These are phyloP conservation scores for Colaptes auratus DNA, from an alignment of 2,113 vertebrate genomes.

Conservation along the genomic window DNA sequence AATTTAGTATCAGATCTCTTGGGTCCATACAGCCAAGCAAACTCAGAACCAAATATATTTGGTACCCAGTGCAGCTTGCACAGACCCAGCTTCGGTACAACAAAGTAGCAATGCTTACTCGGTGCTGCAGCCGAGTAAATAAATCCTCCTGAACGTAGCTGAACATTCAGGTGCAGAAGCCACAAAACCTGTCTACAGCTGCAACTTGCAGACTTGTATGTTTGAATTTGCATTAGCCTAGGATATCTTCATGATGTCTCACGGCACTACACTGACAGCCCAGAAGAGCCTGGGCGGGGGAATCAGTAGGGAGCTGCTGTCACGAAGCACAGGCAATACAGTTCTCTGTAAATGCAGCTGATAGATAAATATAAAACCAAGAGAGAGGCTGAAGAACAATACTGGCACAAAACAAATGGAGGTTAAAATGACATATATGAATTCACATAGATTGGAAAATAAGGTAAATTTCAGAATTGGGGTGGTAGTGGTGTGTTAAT, in stretches of 20 bases:
- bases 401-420: neutral
- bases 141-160: neutral
- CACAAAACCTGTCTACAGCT: neutral
- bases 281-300: neutral
- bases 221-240: neutral
- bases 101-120: neutral
- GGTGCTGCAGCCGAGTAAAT: neutral
- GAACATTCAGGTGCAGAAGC: neutral
- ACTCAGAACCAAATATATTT: neutral
- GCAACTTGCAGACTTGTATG: neutral
- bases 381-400: neutral
- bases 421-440: neutral
- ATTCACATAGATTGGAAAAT: neutral
- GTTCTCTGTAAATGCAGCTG: neutral
- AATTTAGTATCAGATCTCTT: conserved; percentile 41
- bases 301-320: neutral
- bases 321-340: neutral
- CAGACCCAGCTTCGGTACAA: neutral
- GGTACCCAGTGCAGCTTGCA: neutral
- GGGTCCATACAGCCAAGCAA: neutral
- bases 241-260: neutral
- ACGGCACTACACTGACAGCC: neutral
- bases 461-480: neutral
- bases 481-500: rapidly evolving
- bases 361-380: neutral